Evolutionary conservation across 2,888 invertebrate genomes (phyloP), one percentile per base, ranked within the genome.

Genomic region (Drosophila nr. medialis): DNA sequence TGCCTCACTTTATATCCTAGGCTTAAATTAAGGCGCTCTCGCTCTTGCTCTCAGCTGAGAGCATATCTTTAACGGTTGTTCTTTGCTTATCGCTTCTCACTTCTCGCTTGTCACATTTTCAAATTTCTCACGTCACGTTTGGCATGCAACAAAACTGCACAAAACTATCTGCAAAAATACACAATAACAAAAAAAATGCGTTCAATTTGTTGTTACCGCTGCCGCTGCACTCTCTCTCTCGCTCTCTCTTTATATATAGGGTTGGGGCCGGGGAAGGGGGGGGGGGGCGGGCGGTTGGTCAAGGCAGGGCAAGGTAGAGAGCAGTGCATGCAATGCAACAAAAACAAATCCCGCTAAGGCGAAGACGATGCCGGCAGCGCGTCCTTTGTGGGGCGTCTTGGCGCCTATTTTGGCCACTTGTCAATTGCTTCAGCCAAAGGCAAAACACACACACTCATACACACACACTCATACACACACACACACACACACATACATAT

Each of bases 401-500:
- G 77, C 77, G 77, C 77, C 77, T 75, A 79, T 64, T 77, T 32
- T 66, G 67, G 53, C 53, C 75, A 78, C 74, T 72, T 72, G 54
- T 77, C 77, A 76, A 53, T 64, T 51, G 49, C 40, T 49, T 40
- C n/a, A 29, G 18, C 45, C 45, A 67, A 45, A 29, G 34, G 27
- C 64, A 56, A 15, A 32, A 24, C 21, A 53, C n/a, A 50, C 50
- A 50, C 29, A 24, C 32, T 13, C 40, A 40, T 8, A 40, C 50
- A 50, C 49, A 34, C 36, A 32, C 27, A 21, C 24, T 2, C 24
- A 24, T 2, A 24, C 38, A 27, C 8, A 40, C 54, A 51, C 40
- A 60, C 59, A 48, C 8, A 29, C 51, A 50, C 38, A 32, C 6
- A 51, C 29, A 55, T 18, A 64, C 32, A 56, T 48, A 56, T 50